These are phyloP conservation scores for Halyomorpha halys DNA, from an alignment of 1,140 invertebrate species.

Conservation along the genomic window DNA sequence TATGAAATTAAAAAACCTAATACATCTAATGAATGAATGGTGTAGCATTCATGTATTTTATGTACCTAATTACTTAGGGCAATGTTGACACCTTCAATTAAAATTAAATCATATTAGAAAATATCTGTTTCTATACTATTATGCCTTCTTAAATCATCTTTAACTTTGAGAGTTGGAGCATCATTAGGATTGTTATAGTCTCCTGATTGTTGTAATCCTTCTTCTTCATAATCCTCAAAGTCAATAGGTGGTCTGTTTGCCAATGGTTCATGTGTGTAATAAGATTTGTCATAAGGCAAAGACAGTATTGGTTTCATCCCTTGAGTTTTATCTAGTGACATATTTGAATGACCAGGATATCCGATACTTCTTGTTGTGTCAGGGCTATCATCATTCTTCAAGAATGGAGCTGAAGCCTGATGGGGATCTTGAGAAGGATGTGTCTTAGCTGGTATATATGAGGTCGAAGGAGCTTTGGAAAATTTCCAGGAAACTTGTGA, in stretches of 20 bases:
- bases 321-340: neutral
- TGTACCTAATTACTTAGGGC: too few relatives aligned
- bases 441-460: neutral
- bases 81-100: too few relatives aligned
- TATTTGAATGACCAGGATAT: neutral
- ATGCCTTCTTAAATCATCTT: constrained; percentile 1
- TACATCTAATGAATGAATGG: too few relatives aligned
- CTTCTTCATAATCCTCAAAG: constrained; percentile 11
- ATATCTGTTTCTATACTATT: constrained; percentile 17
- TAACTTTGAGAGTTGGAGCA: neutral
- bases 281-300: constrained; percentile 2
- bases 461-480: neutral
- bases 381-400: neutral
- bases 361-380: too few relatives aligned
- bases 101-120: neutral
- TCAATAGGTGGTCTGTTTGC: neutral
- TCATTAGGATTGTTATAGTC: neutral
- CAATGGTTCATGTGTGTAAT: constrained; percentile 18
- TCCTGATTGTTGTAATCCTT: neutral
- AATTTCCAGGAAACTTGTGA: constrained; percentile 18
- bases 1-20: too few relatives aligned
- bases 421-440: too few relatives aligned
- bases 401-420: neutral
- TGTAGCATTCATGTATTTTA: too few relatives aligned
- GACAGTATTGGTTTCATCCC: neutral